Base-by-base conservation (phyloP, 2,888 invertebrate genomes). In the Calameuta idolon region DNA sequence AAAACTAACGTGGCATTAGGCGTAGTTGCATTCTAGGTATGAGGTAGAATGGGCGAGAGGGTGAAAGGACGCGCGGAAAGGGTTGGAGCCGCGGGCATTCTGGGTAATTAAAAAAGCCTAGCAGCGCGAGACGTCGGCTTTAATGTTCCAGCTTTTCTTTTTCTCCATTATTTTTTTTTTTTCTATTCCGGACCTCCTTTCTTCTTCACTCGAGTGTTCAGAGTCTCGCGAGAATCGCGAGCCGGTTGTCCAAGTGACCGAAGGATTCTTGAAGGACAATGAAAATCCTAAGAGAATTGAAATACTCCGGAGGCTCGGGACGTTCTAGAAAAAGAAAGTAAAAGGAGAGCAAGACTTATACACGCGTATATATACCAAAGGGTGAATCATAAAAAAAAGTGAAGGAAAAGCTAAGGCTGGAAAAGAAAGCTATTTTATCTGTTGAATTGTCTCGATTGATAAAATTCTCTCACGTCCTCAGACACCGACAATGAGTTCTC, bases 71-170 rank as follows among this genome's bases (percentile, higher is more conserved):
- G 55, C 55, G 12, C 4, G 55, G 68, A 30, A 30, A 75, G 75
- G 69, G 40, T 69, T 35, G 75, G 74, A 69, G 76, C 79, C 76
- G 40, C 76, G 69, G 84, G 84, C 84, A 82, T 83, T 81, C 81
- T 82, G 80, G 86, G 85, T 85, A 85, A 86, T 85, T 85, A 86
- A 85, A 85, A 86, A 83, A 83, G 85, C 79, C 83, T 83, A 84
- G 81, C 81, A 82, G 82, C 85, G 83, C 83, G 82, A 81, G 81
- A 83, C 81, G 85, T 83, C 81, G 79, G 73, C 81, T 80, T 75
- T 83, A 84, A 84, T 83, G 83, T 81, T 73, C 74, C 73, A 79
- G 78, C 76, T 79, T 80, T 80, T 76, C 68, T 76, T 80, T 75
- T 73, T 75, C 77, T 75, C 74, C 40, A 15, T n/a, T 12, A 34